Conservation (phyloP, 2,888 invertebrate genomes). For the Notodonta dromedarius region DNA sequence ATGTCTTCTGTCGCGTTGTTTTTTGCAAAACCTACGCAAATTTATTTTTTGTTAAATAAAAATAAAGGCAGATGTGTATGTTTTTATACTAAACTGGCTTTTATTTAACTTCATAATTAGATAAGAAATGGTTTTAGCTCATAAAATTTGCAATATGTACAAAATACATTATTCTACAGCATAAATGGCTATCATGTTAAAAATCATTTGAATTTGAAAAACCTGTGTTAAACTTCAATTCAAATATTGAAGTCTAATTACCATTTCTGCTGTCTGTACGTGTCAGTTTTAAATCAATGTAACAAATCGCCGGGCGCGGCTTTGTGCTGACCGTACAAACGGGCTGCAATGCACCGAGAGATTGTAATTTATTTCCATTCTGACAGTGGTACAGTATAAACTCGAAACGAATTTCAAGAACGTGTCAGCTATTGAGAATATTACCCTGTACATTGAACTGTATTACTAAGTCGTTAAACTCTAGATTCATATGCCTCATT, state of each 20-base stretch:
- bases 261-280: slow-evolving; percentile 52
- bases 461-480: background rate
- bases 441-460: background rate
- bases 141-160: too few relatives aligned
- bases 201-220: too few relatives aligned
- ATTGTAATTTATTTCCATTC: slow-evolving; percentile 73
- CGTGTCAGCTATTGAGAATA: slow-evolving; percentile 9
- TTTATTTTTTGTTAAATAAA: too few relatives aligned
- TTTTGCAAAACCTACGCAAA: too few relatives aligned
- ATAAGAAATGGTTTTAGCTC: too few relatives aligned
- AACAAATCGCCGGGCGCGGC: slow-evolving; percentile 65
- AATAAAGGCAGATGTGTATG: too few relatives aligned
- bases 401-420: slow-evolving; percentile 15
- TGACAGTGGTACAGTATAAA: slow-evolving; percentile 54
- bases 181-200: too few relatives aligned
- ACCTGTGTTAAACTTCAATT: too few relatives aligned
- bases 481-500: background rate
- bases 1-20: too few relatives aligned
- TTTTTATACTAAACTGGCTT: too few relatives aligned
- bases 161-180: too few relatives aligned
- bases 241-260: background rate
- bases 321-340: slow-evolving; percentile 65
- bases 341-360: slow-evolving; percentile 51
- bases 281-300: slow-evolving; percentile 68
- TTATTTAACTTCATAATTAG: too few relatives aligned